Conservation (phyloP, 1,140 invertebrate genomes). For the Caenorhabditis inopinata region DNA sequence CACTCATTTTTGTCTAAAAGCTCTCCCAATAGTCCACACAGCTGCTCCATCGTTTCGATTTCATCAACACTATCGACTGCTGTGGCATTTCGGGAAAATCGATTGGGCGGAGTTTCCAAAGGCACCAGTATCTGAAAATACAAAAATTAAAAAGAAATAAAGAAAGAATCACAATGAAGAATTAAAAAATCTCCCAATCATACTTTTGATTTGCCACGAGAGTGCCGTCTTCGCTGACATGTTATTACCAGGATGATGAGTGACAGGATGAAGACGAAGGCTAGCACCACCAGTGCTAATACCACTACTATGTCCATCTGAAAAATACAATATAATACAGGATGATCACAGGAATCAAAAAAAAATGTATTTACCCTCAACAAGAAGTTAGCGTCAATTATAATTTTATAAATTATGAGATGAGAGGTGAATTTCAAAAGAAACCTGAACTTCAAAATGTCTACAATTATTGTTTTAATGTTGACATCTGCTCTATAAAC, state of each 20-base stretch:
- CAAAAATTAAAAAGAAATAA: neutral
- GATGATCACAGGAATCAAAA: too few species aligned
- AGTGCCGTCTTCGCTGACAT: neutral
- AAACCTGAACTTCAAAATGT: too few species aligned
- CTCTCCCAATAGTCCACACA: neutral
- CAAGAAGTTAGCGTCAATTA: too few species aligned
- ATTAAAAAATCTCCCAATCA: too few species aligned
- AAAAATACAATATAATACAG: neutral
- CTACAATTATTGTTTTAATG: too few species aligned
- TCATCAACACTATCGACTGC: neutral
- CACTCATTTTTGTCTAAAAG: neutral
- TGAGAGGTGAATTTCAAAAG: too few species aligned
- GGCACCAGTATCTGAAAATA: neutral
- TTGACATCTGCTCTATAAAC: too few species aligned
- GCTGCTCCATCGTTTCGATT: neutral
- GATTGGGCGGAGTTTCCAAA: neutral
- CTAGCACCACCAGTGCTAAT: slow-evolving; percentile 12
- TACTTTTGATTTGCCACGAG: neutral
- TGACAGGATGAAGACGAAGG: slow-evolving; percentile 12
- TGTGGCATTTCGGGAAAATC: neutral
- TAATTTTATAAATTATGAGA: too few species aligned
- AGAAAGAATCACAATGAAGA: too few species aligned
- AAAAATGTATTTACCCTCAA: too few species aligned
- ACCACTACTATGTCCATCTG: slow-evolving; percentile 28
- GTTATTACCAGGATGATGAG: neutral